Evolutionary conservation across 1,140 invertebrate genomes (phyloP), one percentile per base, ranked within the genome.

Genomic region (Mycetomoellerius zeteki): DNA sequence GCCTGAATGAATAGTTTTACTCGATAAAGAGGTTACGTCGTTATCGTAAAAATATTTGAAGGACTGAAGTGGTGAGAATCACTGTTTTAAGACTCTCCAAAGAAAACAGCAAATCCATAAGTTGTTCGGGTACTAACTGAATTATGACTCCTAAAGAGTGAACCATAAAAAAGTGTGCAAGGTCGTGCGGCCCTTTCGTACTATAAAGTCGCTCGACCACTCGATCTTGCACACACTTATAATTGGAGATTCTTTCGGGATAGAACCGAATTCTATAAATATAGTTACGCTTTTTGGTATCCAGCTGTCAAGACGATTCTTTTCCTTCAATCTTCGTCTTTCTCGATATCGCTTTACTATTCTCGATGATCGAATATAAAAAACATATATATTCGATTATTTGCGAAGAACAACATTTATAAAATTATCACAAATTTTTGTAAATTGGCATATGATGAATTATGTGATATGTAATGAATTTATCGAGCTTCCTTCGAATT

Each of bases 111-210:
- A 65, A 62, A 5, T 43, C 52, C 54, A 56, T 54, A 43, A 54
- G 60, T 72, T 82, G 91, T 85, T 54, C 76, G 84, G 86, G 73
- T 78, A 86, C 89, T 90, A 88, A 92, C 89, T 90, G 92, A 93
- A 91, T 91, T 91, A 90, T 88, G 87, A 85, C 60, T 75, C 60
- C 85, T 69, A 92, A 88, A 90, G 87, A 88, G 84, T 89, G 88
- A 92, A 89, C 84, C 81, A 86, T 86, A 76, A 91, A 92, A 92
- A 92, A 90, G 82, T 86, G 58, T 78, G 91, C 91, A 93, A 93
- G 90, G 91, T 71, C 90, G 90, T 88, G 87, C 89, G 87, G 72
- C 86, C 85, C 81, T 80, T 80, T 88, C 81, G 89, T 86, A 77
- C 58, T 60, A 76, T 62, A 21, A 56, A 82, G 69, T 87, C 72